These are phyloP conservation scores for Corella eumyota DNA, from an alignment of 23 tunicate species.

Conservation along the genomic window DNA sequence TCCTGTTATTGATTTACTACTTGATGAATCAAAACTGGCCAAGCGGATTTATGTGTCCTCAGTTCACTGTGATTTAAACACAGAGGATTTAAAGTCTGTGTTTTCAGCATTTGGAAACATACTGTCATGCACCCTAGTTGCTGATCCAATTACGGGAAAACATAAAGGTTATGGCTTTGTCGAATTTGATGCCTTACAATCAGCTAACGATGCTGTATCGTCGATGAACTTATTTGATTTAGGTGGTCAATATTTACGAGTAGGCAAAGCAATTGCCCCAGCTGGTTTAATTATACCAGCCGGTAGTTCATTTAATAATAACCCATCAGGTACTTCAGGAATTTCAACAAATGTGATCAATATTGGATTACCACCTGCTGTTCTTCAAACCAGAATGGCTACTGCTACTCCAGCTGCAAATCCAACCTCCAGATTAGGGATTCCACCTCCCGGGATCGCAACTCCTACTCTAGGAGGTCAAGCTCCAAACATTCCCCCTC, in stretches of 20 bases:
- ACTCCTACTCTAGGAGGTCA: conserved; percentile 9
- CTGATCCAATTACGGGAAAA: conserved; percentile 60
- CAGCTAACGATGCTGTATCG: conserved; percentile 87
- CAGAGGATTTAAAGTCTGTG: conserved; percentile 76
- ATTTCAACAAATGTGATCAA: background rate
- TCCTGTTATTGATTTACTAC: conserved; percentile 65
- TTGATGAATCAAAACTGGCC: conserved; percentile 64
- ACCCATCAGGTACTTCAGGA: conserved; percentile 16
- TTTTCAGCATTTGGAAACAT: conserved; percentile 94
- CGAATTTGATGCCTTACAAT: conserved; percentile 79
- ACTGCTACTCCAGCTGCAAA: conserved; percentile 4
- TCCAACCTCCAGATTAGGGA: background rate
- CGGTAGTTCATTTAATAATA: conserved; percentile 60
- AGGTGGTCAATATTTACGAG: conserved; percentile 92
- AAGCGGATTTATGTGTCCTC: conserved; percentile 88
- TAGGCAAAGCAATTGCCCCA: conserved; percentile 88
- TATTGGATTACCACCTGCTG: background rate
- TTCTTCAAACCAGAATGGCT: too few species aligned
- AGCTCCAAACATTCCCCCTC: conserved; percentile 30
- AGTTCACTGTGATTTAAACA: conserved; percentile 71
- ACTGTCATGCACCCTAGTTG: conserved; percentile 61
- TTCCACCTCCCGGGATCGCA: conserved; percentile 31
- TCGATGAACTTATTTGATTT: conserved; percentile 96
- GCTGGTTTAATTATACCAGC: conserved; percentile 62
- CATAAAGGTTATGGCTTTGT: conserved; percentile 96